Base-by-base conservation (phyloP, 1,140 invertebrate species). In the Ostrea denselamellosa region DNA sequence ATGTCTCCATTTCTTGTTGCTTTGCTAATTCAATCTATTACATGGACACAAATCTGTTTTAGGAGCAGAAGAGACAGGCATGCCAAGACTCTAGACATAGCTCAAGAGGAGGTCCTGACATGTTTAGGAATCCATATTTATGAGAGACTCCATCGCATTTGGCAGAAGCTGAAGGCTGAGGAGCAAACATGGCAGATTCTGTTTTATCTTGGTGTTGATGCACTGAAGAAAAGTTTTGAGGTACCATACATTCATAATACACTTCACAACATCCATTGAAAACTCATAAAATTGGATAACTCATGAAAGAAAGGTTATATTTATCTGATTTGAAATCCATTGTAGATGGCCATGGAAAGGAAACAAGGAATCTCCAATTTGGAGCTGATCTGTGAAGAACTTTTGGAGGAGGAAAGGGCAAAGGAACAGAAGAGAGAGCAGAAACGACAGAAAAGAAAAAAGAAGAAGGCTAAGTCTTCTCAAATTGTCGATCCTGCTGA, bases 31-130 rank as follows among this genome's bases (percentile, higher is more conserved):
- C 34, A 44, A 5, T 44, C 5, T 17, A 25, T 34, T 14, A 34
- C 71, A 12, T 34, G 0, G 28, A 81, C n/a, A n/a, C 25, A 52
- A 52, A 3, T 22, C 12, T 62, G 56, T 87, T 88, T 19, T 22
- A 91, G 88, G 82, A 96, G 96, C 90, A 96, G 97, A 90, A 96
- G 98, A 86, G 98, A 99, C 94, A 96, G 98, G 85, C 98, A 99
- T 95, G 98, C 98, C 0, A 99, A 98, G 95, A 98, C 98, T 10
- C 94, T 98, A 89, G 98, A 98, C 95, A 98, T 98, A 92, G 98
- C 98, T 91, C 98, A 99, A 95, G 98, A 98, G 95, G 98, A 99
- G 95, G 98, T 98, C 71, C 95, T 99, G 85, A 98, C 97, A 0
- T 98, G 98, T 94, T 96, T 98, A 81, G 98, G 98, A 17, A 97